Evolutionary conservation across 2,797 vertebrate species (phyloP).

Genomic region (Sardinella longiceps): DNA sequence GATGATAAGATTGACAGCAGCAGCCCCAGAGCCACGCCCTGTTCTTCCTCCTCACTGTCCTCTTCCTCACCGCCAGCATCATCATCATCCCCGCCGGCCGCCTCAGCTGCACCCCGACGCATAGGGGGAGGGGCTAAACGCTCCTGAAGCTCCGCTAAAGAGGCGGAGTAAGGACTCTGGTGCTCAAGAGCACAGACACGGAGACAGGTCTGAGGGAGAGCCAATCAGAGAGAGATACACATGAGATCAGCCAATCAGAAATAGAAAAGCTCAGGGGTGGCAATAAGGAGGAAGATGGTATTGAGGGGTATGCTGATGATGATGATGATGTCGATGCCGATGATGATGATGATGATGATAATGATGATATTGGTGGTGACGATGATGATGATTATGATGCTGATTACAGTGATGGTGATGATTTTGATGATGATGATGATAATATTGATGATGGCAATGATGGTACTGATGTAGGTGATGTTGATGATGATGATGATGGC

Average conservation of each 20-base stretch:
- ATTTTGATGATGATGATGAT: background rate
- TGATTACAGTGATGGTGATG: background rate
- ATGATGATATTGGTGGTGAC: too few species aligned
- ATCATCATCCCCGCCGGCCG: too few species aligned
- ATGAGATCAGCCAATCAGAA: background rate
- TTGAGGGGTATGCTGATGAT: too few species aligned
- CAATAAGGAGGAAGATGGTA: background rate
- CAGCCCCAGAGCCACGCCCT: conserved; percentile 48
- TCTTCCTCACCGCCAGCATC: conserved; percentile 49
- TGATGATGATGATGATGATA: background rate
- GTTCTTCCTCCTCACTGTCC: conserved; percentile 14
- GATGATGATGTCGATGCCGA: too few species aligned
- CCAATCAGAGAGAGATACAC: background rate
- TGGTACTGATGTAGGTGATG: background rate
- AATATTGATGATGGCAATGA: background rate
- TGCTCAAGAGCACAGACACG: conserved; percentile 66
- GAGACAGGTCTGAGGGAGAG: conserved; percentile 76
- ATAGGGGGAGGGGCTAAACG: background rate
- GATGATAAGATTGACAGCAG: conserved; percentile 53
- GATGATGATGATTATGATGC: too few species aligned
- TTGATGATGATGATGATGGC: background rate
- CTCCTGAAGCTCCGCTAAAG: conserved; percentile 36
- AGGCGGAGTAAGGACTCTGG: conserved; percentile 61
- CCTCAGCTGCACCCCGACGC: background rate
- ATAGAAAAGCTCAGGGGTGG: background rate